These are phyloP conservation scores for Kryptopterus vitreolus DNA, from an alignment of 2,797 vertebrate genomes.

Conservation along the genomic window DNA sequence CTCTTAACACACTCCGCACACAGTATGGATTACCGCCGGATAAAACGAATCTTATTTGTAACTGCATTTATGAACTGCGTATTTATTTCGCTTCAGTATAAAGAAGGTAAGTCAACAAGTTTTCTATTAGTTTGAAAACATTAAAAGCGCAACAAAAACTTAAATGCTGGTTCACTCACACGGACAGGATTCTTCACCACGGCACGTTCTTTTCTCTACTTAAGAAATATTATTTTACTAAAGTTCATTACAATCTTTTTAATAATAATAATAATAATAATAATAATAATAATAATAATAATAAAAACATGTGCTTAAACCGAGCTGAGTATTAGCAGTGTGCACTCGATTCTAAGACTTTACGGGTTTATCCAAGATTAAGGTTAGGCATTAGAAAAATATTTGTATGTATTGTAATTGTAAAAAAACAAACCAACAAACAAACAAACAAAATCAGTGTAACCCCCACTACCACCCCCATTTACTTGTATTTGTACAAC, in stretches of 20 bases:
- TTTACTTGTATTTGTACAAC: too few species aligned
- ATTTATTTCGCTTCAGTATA: constrained; percentile 72
- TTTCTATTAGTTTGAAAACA: neutral
- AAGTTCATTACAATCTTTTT: too few species aligned
- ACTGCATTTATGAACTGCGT: constrained; percentile 72
- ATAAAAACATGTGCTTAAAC: neutral
- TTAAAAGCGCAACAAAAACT: too few species aligned
- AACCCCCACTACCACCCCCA: too few species aligned
- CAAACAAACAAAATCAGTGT: too few species aligned
- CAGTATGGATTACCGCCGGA: constrained; percentile 72
- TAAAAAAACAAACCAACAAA: neutral
- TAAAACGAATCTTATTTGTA: constrained; percentile 70
- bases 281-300: too few species aligned
- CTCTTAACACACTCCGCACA: constrained; percentile 55
- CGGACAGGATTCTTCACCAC: neutral
- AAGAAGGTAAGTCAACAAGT: constrained; percentile 72
- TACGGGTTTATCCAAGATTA: neutral
- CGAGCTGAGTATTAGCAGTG: neutral
- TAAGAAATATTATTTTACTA: too few species aligned
- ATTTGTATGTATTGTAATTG: neutral
- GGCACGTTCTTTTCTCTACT: neutral
- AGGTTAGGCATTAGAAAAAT: neutral
- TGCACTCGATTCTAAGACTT: neutral
- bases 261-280: too few species aligned
- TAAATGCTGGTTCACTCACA: neutral